These are phyloP conservation scores for Rhabdophis nuchalis DNA, from an alignment of 2,797 vertebrate species.

Conservation along the genomic window DNA sequence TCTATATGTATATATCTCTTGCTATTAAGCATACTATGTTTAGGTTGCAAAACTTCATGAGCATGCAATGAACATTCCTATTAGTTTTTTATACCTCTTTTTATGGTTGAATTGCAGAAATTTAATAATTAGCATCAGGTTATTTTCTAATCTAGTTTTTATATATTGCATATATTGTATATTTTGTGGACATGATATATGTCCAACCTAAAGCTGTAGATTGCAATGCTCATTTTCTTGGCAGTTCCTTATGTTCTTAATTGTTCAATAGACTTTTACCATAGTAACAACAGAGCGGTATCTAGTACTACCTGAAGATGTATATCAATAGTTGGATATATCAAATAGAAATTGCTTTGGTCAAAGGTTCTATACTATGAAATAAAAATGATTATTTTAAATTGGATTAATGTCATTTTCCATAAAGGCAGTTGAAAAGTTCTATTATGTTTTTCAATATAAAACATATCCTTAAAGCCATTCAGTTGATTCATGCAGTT, in stretches of 20 bases:
- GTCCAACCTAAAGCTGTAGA: not conserved
- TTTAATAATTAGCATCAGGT: not conserved
- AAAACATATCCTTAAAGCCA: not conserved
- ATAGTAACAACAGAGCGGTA: constrained; percentile 45
- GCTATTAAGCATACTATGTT: not conserved
- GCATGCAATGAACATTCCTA: not conserved
- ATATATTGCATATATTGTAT: not conserved
- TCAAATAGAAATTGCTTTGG: constrained; percentile 58
- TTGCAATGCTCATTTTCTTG: not conserved
- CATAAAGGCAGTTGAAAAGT: not conserved
- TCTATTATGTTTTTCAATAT: not conserved
- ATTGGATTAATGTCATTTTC: constrained; percentile 34
- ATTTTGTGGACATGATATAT: not conserved
- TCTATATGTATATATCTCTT: not conserved
- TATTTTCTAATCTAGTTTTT: not conserved
- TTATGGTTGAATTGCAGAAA: constrained; percentile 25
- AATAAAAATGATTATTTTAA: constrained; percentile 27
- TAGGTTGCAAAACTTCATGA: not conserved
- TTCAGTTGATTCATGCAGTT: not conserved
- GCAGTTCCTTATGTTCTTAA: constrained; percentile 7
- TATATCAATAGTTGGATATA: constrained; percentile 51
- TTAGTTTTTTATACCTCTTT: not conserved
- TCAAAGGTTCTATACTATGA: constrained; percentile 35
- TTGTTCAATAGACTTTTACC: constrained; percentile 24
- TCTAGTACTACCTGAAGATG: constrained; percentile 56